Conservation (phyloP, 2,888 invertebrate species). For the Heliconius aoede region DNA sequence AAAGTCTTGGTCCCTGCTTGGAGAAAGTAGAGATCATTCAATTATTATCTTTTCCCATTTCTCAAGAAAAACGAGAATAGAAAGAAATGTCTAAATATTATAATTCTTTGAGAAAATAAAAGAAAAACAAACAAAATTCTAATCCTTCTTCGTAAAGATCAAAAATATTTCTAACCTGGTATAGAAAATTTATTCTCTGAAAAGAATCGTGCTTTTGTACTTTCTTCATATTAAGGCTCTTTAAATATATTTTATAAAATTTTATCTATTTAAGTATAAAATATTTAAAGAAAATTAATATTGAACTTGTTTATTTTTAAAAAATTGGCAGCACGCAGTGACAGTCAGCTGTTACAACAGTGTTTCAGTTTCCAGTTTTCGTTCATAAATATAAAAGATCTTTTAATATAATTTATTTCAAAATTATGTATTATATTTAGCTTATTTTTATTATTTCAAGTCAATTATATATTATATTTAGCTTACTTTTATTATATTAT, state of each 20-base stretch:
- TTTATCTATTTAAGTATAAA: not conserved
- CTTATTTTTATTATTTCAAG: not conserved
- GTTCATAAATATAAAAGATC: not conserved
- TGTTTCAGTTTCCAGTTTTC: not conserved
- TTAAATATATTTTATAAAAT: not conserved
- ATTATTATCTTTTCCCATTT: not conserved
- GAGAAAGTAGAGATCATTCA: not conserved
- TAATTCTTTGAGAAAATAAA: not conserved
- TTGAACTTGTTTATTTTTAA: not conserved
- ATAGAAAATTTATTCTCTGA: conserved; percentile 87
- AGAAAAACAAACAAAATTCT: not conserved
- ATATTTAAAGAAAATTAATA: not conserved
- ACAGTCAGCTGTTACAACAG: conserved; percentile 9
- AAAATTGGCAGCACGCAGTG: not conserved
- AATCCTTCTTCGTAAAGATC: too few species aligned
- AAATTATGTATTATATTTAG: too few species aligned
- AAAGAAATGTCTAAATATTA: not conserved
- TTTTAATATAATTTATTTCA: not conserved
- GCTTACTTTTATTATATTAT: not conserved
- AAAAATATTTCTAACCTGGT: conserved; percentile 79
- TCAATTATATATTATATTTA: not conserved
- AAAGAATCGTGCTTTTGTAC: conserved; percentile 87
- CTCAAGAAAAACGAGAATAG: too few species aligned
- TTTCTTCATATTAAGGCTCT: conserved; percentile 66
- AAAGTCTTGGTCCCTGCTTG: not conserved